These are phyloP conservation scores for Julus scanicus DNA, from an alignment of 2,888 invertebrate species.

Conservation along the genomic window DNA sequence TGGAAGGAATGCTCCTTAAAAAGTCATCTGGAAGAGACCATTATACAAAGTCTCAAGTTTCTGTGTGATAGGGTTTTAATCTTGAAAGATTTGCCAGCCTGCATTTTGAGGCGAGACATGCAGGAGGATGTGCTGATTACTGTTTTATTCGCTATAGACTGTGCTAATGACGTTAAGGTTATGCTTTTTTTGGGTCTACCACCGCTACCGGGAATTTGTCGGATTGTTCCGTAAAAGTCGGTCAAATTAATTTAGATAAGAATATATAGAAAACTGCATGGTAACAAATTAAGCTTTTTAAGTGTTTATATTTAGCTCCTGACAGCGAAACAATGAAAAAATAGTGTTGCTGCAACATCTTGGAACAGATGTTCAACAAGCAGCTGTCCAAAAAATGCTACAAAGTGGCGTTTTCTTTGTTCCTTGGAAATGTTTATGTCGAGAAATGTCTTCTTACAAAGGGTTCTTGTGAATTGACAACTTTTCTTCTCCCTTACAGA, in stretches of 20 bases:
- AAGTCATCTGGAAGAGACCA: neutral
- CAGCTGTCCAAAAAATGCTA: neutral
- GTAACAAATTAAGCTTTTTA: neutral
- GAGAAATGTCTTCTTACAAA: too few species aligned
- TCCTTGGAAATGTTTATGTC: too few species aligned
- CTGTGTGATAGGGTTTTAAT: neutral
- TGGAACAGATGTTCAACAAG: neutral
- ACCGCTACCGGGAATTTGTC: too few species aligned
- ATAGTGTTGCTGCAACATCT: too few species aligned
- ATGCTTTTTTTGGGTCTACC: too few species aligned
- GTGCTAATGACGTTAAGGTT: too few species aligned
- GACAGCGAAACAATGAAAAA: neutral
- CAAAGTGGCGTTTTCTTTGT: too few species aligned
- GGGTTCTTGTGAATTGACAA: neutral
- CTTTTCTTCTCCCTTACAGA: constrained; percentile 74
- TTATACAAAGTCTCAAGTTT: neutral
- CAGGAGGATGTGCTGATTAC: neutral
- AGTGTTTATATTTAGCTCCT: neutral
- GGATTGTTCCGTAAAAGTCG: too few species aligned
- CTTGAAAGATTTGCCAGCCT: neutral
- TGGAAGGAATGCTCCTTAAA: neutral
- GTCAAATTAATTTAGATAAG: neutral
- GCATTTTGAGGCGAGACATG: neutral
- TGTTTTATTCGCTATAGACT: neutral
- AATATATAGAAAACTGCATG: neutral